Conservation (phyloP, 2,113 vertebrate species). For the Brachyhypopomus occidentalis region DNA sequence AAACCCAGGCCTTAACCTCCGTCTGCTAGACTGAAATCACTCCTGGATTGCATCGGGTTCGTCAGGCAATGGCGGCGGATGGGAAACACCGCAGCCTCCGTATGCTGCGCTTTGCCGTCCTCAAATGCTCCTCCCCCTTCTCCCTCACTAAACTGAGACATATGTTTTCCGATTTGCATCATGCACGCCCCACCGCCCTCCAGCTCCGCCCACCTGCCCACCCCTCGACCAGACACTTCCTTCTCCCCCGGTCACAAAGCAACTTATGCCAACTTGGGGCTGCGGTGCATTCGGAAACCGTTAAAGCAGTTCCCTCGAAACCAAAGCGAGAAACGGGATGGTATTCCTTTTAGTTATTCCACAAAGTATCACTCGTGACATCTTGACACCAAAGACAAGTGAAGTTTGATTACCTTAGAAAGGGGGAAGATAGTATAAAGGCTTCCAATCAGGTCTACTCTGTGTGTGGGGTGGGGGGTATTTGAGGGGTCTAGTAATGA, state of each 20-base stretch:
- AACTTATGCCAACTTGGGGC: neutral
- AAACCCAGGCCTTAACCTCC: neutral
- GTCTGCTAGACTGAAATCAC: neutral
- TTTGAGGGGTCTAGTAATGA: constrained; percentile 49
- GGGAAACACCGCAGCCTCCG: constrained; percentile 30
- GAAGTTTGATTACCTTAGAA: too few species aligned
- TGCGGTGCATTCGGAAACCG: constrained; percentile 15
- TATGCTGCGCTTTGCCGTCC: neutral
- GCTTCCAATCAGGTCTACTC: neutral
- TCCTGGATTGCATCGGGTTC: neutral
- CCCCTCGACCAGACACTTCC: neutral
- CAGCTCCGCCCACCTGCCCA: too few species aligned
- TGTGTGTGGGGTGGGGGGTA: constrained; percentile 24
- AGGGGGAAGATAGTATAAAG: too few species aligned
- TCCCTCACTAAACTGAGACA: constrained; percentile 39
- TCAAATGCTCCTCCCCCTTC: neutral
- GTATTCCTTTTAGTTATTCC: neutral
- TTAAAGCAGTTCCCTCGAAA: constrained; percentile 8
- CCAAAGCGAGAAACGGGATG: neutral
- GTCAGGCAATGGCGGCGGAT: constrained; percentile 15
- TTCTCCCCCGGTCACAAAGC: neutral
- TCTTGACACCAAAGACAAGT: neutral
- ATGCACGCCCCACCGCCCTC: neutral
- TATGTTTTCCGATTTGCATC: constrained; percentile 44
- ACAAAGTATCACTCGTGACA: neutral